phyloP scores from a whole-genome alignment of 92 coral and sea anemone species.

The Siderastrea siderea region DNA sequence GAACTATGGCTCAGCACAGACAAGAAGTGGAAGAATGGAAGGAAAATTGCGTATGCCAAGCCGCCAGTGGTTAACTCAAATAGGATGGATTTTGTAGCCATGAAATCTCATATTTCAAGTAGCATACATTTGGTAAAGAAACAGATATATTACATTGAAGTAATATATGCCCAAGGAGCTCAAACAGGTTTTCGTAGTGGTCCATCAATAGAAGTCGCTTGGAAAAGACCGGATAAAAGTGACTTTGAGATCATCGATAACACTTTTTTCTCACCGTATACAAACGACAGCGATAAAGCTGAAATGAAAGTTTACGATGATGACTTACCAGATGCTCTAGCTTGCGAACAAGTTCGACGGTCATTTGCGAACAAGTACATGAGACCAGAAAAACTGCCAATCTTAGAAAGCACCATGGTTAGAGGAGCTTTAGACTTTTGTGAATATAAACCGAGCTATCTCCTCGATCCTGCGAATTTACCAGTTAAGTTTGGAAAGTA shows the following conservation, averaged over 20 bases:
- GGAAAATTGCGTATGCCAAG: conserved; percentile 4
- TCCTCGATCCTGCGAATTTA: conserved; percentile 9
- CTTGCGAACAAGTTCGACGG: background rate
- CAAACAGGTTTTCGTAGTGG: background rate
- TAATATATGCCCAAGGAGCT: conserved; percentile 1
- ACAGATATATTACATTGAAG: conserved; percentile 40
- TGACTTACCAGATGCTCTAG: conserved; percentile 17
- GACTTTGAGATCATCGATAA: conserved; percentile 11
- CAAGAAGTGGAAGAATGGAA: conserved; percentile 37
- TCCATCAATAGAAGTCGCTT: conserved; percentile 32
- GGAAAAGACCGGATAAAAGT: conserved; percentile 36
- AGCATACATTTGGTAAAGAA: conserved; percentile 13
- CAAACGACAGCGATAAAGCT: conserved; percentile 18
- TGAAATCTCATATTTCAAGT: conserved; percentile 33
- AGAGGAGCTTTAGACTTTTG: background rate
- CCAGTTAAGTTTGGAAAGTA: background rate
- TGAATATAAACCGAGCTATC: conserved; percentile 32
- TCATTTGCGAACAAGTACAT: conserved; percentile 20
- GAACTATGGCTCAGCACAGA: conserved; percentile 56
- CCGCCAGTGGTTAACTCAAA: background rate
- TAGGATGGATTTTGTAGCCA: background rate
- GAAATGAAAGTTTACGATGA: conserved; percentile 30
- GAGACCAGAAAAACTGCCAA: conserved; percentile 7
- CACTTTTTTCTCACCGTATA: conserved; percentile 16
- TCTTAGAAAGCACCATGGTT: conserved; percentile 1